These are phyloP conservation scores for Clistopyga incitator DNA, from an alignment of 2,888 invertebrate genomes.

Conservation along the genomic window DNA sequence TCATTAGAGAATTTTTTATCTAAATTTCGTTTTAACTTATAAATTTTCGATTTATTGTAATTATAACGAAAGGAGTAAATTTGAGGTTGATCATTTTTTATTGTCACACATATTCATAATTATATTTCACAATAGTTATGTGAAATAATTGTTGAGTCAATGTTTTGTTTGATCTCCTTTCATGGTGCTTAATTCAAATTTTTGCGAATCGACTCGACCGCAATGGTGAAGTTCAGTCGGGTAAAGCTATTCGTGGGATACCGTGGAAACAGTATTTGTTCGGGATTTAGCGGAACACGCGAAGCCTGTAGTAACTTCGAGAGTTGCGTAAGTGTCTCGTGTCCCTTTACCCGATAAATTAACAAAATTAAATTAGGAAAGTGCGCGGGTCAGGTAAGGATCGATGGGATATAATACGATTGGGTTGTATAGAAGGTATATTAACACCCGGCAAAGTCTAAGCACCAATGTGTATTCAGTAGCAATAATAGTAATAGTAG, in stretches of 20 bases:
- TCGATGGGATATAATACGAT: slow-evolving; percentile 30
- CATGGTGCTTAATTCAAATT: background rate
- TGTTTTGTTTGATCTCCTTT: background rate
- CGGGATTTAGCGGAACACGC: slow-evolving; percentile 5
- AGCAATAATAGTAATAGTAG: no score
- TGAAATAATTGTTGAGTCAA: background rate
- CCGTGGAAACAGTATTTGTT: background rate
- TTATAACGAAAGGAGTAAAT: no score
- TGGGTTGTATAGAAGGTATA: slow-evolving; percentile 1
- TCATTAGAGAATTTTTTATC: no score
- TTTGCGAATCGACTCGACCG: background rate
- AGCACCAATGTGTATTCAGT: background rate
- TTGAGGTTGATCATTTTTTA: background rate
- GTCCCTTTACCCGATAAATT: slow-evolving; percentile 39
- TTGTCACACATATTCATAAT: background rate
- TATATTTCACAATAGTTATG: background rate
- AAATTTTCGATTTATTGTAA: no score
- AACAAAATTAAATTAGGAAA: slow-evolving; percentile 45
- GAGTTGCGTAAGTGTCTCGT: slow-evolving; percentile 31
- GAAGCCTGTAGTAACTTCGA: slow-evolving; percentile 29
- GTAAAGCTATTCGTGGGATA: background rate
- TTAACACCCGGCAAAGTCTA: background rate
- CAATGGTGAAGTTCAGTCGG: background rate
- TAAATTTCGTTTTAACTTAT: no score
- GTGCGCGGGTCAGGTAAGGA: slow-evolving; percentile 14